Evolutionary conservation across 2,113 vertebrate genomes (phyloP).

Genomic region (Sorex fumeus): DNA sequence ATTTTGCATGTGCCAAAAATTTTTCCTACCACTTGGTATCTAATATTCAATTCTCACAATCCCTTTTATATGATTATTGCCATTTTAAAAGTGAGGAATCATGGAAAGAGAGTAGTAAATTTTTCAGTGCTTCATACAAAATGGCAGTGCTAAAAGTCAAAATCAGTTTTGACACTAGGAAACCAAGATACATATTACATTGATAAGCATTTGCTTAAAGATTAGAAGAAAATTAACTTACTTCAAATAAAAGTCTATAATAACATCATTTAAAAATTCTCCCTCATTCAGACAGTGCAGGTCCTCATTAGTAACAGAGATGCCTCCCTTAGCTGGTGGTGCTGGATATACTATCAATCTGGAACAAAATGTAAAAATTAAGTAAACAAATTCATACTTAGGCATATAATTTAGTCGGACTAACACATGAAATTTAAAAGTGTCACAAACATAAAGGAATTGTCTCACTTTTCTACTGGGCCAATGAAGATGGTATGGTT

Average conservation of each 20-base stretch:
- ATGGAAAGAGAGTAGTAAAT: conserved; percentile 29
- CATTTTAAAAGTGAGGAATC: conserved; percentile 50
- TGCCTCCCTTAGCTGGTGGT: conserved; percentile 97
- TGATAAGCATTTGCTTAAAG: conserved; percentile 47
- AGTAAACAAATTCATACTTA: conserved; percentile 43
- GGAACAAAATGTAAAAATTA: conserved; percentile 78
- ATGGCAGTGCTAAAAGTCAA: conserved; percentile 32
- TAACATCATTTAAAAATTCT: conserved; percentile 99
- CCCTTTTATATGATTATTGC: neutral
- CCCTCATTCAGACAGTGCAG: conserved; percentile 98
- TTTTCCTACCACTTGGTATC: neutral
- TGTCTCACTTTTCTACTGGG: conserved; percentile 95
- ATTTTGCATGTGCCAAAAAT: neutral
- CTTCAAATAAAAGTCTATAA: conserved; percentile 99
- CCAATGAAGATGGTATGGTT: conserved; percentile 96
- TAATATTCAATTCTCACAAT: conserved; percentile 24
- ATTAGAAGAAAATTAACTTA: conserved; percentile 88
- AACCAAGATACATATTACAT: conserved; percentile 10
- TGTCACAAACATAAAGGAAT: conserved; percentile 55
- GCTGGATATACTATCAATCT: conserved; percentile 98
- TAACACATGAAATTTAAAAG: conserved; percentile 22
- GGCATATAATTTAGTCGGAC: conserved; percentile 14
- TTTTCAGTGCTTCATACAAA: neutral
- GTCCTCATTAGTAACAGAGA: conserved; percentile 98
- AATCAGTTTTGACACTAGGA: conserved; percentile 46